Base-by-base conservation (phyloP, 2,113 vertebrate genomes). In the Lucifuga dentata region DNA sequence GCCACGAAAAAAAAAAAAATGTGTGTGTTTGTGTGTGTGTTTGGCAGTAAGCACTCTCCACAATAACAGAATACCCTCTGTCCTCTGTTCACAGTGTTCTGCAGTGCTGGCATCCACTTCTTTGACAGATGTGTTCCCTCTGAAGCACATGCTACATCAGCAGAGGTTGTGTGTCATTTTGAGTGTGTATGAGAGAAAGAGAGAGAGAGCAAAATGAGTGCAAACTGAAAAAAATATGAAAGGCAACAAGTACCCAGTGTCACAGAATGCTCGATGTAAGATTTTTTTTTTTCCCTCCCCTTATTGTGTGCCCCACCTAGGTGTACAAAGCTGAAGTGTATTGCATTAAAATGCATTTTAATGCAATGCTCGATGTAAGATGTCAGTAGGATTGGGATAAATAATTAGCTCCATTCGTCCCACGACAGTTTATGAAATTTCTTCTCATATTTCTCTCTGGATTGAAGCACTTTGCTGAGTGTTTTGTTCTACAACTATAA, bases 81-180 rank as follows among this genome's bases (percentile, higher is more conserved):
- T 75, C 75, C 67, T 82, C 56, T 55, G 19, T 69, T 73, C 53
- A 46, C 51, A 68, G 73, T 65, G 76, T 73, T 74, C 65, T 65
- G 76, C 76, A 74, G 68, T 46, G 19, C 55, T 85, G 63, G 63
- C 66, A 75, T 51, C 24, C 56, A 36, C 49, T 17, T 26, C 43
- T 58, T 40, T 70, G 51, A 71, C 78, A 84, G 84, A 83, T 84
- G 82, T 83, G 68, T 58, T 66, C 57, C 64, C 78, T 73, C 80
- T 81, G 68, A 68, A 78, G 77, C 67, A 56, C 52, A 35, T 16
- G 71, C 32, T 15, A 29, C 83, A 75, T 45, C 46, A 46, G 8
- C 20, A 59, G 12, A 24, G 46, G n/a, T 59, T 29, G 52, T 61
- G 40, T 62, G 39, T 53, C 46, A 39, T 40, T 40, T 20, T 36